Conservation (phyloP, 2,888 invertebrate species). For the Rhyacophila evoluta region DNA sequence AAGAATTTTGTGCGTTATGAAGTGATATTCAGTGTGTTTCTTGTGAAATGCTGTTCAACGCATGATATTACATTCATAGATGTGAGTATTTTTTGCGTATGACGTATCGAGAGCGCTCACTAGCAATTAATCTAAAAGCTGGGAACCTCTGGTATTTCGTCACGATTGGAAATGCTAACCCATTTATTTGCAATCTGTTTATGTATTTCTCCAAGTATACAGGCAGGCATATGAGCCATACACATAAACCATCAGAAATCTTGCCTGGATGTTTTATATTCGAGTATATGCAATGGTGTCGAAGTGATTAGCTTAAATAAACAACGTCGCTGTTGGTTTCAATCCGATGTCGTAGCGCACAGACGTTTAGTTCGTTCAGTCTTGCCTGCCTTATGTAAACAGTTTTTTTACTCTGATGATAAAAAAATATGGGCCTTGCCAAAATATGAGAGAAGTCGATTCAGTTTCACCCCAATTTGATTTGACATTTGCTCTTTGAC, state of each 20-base stretch:
- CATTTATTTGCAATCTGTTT: conserved; percentile 45
- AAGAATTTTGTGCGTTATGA: conserved; percentile 51
- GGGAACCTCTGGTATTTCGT: conserved; percentile 41
- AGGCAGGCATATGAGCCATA: conserved; percentile 21
- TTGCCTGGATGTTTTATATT: conserved; percentile 32
- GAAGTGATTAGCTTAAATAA: conserved; percentile 48
- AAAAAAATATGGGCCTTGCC: conserved; percentile 17
- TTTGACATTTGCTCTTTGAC: conserved; percentile 22
- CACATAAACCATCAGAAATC: conserved; percentile 36
- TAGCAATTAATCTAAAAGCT: conserved; percentile 28
- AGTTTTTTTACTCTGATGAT: conserved; percentile 31
- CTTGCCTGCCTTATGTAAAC: conserved; percentile 42
- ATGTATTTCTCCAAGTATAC: conserved; percentile 26
- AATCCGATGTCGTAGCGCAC: conserved; percentile 31
- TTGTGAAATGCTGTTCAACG: conserved; percentile 41
- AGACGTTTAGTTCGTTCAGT: conserved; percentile 32
- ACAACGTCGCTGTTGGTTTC: conserved; percentile 43
- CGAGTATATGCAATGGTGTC: conserved; percentile 45
- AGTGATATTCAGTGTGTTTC: conserved; percentile 41
- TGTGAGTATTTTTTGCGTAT: conserved; percentile 43
- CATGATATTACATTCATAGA: conserved; percentile 48
- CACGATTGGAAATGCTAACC: conserved; percentile 47
- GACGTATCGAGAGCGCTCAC: conserved; percentile 32
- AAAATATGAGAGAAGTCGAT: neutral
- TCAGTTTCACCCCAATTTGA: neutral